Evolutionary conservation across 1,140 invertebrate genomes (phyloP).

Genomic region (Araneus ventricosus): DNA sequence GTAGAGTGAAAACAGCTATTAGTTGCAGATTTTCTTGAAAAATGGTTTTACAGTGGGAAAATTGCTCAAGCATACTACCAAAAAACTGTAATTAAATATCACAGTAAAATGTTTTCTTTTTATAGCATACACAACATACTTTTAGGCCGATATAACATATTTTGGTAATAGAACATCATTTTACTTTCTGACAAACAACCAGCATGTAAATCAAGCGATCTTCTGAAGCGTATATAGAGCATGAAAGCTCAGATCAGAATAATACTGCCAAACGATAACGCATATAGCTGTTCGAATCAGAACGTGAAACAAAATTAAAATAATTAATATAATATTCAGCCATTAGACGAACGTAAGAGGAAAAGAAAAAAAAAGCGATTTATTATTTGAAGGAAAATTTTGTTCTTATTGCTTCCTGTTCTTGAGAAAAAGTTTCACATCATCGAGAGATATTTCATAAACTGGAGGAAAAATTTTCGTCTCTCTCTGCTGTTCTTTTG

Average conservation of each 20-base stretch:
- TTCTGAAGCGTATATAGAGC: background rate
- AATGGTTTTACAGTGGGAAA: too few relatives aligned
- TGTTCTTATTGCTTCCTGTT: background rate
- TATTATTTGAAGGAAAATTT: background rate
- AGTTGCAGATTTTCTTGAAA: too few relatives aligned
- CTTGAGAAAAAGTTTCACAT: background rate
- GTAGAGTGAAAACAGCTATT: too few relatives aligned
- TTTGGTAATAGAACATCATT: background rate
- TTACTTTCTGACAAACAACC: background rate
- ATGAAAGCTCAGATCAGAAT: background rate
- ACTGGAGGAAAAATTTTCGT: background rate
- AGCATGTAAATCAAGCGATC: background rate
- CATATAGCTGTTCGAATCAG: background rate
- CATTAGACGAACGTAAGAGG: background rate
- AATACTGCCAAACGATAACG: background rate
- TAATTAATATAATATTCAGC: constrained; percentile 14
- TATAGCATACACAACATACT: too few relatives aligned
- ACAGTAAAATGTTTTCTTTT: too few relatives aligned
- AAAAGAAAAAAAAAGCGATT: background rate
- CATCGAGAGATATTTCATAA: background rate
- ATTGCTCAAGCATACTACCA: too few relatives aligned
- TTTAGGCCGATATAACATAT: too few relatives aligned
- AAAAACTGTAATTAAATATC: too few relatives aligned
- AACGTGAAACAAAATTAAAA: constrained; percentile 22
- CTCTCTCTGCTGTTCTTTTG: background rate